Evolutionary conservation across 2,797 vertebrate genomes (phyloP).

Genomic region (Protonibea diacanthus): DNA sequence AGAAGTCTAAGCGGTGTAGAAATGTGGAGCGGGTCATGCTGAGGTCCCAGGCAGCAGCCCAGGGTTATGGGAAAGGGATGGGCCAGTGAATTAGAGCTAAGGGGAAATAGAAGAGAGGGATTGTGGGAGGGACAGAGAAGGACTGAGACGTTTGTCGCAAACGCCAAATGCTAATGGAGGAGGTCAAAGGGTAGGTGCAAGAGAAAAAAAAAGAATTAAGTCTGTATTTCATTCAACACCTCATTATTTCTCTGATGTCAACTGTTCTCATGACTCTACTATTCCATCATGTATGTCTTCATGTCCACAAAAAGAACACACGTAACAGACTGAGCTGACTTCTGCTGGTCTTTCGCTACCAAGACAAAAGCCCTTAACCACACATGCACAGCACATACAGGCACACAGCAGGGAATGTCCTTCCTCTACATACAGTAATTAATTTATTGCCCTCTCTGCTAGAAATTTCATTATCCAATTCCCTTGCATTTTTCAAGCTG

Average conservation of each 20-base stretch:
- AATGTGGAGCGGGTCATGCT: constrained; percentile 57
- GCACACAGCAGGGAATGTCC: constrained; percentile 27
- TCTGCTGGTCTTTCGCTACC: constrained; percentile 17
- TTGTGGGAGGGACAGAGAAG: constrained; percentile 42
- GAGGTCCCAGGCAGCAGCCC: constrained; percentile 65
- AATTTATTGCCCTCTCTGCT: constrained; percentile 53
- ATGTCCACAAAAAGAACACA: neutral
- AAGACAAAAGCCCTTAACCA: constrained; percentile 7
- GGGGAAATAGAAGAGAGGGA: constrained; percentile 40
- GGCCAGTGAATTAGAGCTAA: constrained; percentile 50
- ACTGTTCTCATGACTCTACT: constrained; percentile 16
- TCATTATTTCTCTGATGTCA: constrained; percentile 12
- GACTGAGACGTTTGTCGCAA: constrained; percentile 12
- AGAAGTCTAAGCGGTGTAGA: constrained; percentile 48
- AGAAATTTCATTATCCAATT: constrained; percentile 55
- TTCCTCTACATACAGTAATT: constrained; percentile 46
- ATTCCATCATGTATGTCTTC: constrained; percentile 4
- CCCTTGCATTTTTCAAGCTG: constrained; percentile 36
- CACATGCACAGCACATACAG: constrained; percentile 28
- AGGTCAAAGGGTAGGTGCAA: constrained; percentile 26
- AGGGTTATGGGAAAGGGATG: constrained; percentile 81
- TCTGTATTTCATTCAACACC: constrained; percentile 1
- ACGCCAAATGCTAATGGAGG: constrained; percentile 38
- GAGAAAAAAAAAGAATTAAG: constrained; percentile 10
- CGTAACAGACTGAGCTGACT: neutral